phyloP scores from a whole-genome alignment of 1,140 invertebrate species.

The Pogonomyrmex californicus region DNA sequence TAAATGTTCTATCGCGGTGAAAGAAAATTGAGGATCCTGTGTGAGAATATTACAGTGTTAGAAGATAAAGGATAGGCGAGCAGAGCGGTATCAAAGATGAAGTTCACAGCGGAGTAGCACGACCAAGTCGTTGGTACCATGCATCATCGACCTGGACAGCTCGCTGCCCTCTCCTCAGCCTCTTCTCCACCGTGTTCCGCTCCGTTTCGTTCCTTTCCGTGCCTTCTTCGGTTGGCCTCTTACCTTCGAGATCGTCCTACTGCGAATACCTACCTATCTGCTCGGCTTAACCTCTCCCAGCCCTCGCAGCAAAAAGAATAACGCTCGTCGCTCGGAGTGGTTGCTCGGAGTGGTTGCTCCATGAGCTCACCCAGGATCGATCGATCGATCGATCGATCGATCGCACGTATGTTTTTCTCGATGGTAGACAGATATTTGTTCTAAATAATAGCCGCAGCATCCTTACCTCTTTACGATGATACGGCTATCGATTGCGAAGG shows the following conservation, averaged over 20 bases:
- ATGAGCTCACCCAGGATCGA: constrained; percentile 64
- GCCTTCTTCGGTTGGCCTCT: constrained; percentile 70
- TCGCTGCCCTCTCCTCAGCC: constrained; percentile 63
- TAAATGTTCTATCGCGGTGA: not conserved
- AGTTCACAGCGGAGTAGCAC: constrained; percentile 77
- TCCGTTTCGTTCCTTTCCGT: constrained; percentile 67
- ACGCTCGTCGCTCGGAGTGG: constrained; percentile 28
- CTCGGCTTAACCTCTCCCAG: constrained; percentile 64
- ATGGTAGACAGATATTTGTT: constrained; percentile 43
- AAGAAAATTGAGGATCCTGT: not conserved
- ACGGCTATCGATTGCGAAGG: not conserved
- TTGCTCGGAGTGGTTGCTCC: constrained; percentile 34
- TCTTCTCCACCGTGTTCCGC: constrained; percentile 68
- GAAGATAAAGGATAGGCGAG: constrained; percentile 41
- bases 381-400: constrained; percentile 73
- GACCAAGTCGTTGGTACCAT: constrained; percentile 75
- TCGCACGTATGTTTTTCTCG: constrained; percentile 22
- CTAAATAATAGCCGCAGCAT: constrained; percentile 18
- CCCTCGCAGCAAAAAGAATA: constrained; percentile 65
- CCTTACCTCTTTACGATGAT: not conserved
- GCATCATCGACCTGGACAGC: constrained; percentile 77
- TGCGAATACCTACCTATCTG: constrained; percentile 59
- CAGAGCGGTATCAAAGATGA: constrained; percentile 71
- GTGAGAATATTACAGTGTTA: constrained; percentile 14
- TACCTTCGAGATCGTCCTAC: constrained; percentile 66